Evolutionary conservation across 1,140 invertebrate species (phyloP).

Genomic region (Doryteuthis pealeii): DNA sequence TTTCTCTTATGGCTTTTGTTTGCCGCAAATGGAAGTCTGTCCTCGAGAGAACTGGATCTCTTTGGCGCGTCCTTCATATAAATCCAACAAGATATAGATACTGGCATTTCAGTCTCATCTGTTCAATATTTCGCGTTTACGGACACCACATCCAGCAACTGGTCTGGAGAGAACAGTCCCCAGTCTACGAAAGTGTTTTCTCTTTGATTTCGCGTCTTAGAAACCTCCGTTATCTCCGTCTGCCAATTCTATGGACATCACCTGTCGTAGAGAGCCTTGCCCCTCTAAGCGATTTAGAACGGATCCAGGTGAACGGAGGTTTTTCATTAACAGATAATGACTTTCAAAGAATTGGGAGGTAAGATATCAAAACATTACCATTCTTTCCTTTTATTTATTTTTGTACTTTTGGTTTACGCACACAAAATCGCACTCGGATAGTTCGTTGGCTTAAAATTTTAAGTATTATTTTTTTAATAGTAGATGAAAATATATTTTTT

Average conservation of each 20-base stretch:
- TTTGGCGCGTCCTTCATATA: constrained; percentile 45
- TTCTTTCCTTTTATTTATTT: no score
- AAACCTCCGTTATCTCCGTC: constrained; percentile 40
- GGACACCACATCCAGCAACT: constrained; percentile 47
- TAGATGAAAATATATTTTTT: no score
- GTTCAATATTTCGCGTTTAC: constrained; percentile 45
- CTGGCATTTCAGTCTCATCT: constrained; percentile 45
- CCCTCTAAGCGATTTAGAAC: constrained; percentile 33
- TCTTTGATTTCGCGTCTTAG: constrained; percentile 37
- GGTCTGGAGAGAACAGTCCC: constrained; percentile 46
- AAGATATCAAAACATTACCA: no score
- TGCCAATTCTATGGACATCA: constrained; percentile 50
- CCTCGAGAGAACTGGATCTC: constrained; percentile 33
- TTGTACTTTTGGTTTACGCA: no score
- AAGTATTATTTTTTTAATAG: no score
- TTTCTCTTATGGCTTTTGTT: constrained; percentile 41
- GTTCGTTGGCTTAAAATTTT: no score
- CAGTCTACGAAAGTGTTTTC: constrained; percentile 49
- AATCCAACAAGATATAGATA: constrained; percentile 37
- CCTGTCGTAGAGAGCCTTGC: constrained; percentile 39
- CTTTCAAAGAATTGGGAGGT: constrained; percentile 30
- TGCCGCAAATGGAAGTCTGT: constrained; percentile 47
- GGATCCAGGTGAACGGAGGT: constrained; percentile 50
- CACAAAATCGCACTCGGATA: no score
- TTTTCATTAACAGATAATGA: constrained; percentile 42